Conservation (phyloP, 2,888 invertebrate genomes). For the Acleris literana region DNA sequence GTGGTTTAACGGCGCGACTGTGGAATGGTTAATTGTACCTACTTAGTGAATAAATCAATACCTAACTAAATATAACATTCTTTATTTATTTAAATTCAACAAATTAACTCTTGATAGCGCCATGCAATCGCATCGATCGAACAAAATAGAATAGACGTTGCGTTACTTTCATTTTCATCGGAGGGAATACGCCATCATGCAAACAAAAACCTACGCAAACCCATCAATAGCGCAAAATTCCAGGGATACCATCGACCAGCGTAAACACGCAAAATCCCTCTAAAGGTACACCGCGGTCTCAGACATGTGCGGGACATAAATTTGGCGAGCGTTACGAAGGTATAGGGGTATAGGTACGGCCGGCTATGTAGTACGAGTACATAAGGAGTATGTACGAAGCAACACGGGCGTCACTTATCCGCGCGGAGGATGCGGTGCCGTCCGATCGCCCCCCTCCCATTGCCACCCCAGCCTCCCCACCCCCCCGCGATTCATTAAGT, state of each 20-base stretch:
- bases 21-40: too few species aligned
- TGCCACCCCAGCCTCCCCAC: constrained; percentile 59
- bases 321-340: constrained; percentile 82
- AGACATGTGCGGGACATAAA: constrained; percentile 84
- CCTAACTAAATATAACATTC: too few species aligned
- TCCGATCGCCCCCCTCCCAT: constrained; percentile 70
- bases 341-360: constrained; percentile 61
- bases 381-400: constrained; percentile 59
- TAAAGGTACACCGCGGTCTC: constrained; percentile 82
- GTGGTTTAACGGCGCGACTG: too few species aligned
- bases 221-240: constrained; percentile 77
- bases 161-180: too few species aligned
- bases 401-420: constrained; percentile 83
- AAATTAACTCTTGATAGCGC: too few species aligned
- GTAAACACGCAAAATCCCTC: constrained; percentile 83
- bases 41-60: too few species aligned
- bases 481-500: constrained; percentile 81
- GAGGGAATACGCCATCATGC: too few species aligned
- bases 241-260: constrained; percentile 74
- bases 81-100: too few species aligned
- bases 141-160: not conserved
- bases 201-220: constrained; percentile 44
- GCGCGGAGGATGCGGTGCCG: constrained; percentile 82
- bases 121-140: too few species aligned
- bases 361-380: constrained; percentile 70